Conservation (phyloP, 1,140 invertebrate species). For the Meloidogyne hapla region DNA sequence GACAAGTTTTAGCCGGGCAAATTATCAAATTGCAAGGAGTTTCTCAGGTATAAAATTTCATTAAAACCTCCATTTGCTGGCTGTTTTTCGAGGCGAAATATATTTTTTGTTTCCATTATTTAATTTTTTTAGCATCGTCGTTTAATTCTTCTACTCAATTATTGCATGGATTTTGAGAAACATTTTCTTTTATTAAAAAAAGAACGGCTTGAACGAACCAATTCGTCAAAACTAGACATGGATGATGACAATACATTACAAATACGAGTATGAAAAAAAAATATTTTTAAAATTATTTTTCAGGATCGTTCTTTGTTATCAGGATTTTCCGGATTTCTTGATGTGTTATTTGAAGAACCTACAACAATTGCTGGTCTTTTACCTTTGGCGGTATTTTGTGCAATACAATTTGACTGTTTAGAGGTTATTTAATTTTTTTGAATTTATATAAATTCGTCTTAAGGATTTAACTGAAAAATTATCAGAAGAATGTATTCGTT, state of each 20-base stretch:
- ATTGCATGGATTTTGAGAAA: conserved; percentile 21
- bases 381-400: conserved; percentile 19
- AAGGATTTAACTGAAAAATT: conserved; percentile 21
- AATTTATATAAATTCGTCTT: not conserved
- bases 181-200: not conserved
- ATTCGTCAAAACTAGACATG: not conserved
- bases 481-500: not conserved
- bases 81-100: too few species aligned
- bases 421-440: not conserved
- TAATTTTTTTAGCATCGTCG: conserved; percentile 5
- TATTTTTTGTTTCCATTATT: too few species aligned
- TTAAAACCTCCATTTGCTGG: too few species aligned
- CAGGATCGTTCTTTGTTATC: not conserved
- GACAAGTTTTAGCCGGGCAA: not conserved
- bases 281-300: not conserved
- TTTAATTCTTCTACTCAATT: conserved; percentile 12
- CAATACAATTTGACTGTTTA: conserved; percentile 16
- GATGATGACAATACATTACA: not conserved
- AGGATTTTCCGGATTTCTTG: conserved; percentile 1
- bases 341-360: conserved; percentile 20
- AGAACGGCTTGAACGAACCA: not conserved
- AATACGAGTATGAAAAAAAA: not conserved
- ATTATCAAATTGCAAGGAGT: not conserved
- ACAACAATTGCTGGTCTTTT: conserved; percentile 11
- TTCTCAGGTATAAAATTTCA: not conserved